These are phyloP conservation scores for Gasterosteus aculeatus DNA, from an alignment of 2,113 vertebrate species.

Conservation along the genomic window DNA sequence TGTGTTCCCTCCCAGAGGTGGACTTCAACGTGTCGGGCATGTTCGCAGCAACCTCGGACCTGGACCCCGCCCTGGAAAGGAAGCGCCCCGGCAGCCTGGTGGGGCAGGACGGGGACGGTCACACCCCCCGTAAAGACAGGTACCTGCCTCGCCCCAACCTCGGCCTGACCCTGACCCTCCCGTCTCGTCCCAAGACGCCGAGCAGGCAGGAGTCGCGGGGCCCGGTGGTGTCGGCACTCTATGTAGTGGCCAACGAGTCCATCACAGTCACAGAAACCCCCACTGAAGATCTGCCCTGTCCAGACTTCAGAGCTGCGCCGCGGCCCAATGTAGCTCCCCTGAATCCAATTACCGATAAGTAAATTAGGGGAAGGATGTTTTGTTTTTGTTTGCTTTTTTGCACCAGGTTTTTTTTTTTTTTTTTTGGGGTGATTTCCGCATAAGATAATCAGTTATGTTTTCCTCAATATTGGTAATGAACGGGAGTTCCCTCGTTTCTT, in stretches of 20 bases:
- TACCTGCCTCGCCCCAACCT: constrained; percentile 82
- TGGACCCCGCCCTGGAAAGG: constrained; percentile 86
- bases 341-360: constrained; percentile 18
- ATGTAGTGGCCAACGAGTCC: constrained; percentile 81
- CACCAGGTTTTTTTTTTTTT: constrained; percentile 45
- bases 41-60: constrained; percentile 83
- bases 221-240: constrained; percentile 76
- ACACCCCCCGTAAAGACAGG: constrained; percentile 93
- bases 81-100: constrained; percentile 91
- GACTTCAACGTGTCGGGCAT: constrained; percentile 98
- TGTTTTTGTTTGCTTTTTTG: constrained; percentile 33
- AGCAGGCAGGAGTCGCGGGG: constrained; percentile 78
- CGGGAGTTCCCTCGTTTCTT: constrained; percentile 21
- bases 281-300: constrained; percentile 73
- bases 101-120: constrained; percentile 88
- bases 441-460: constrained; percentile 44
- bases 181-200: constrained; percentile 70
- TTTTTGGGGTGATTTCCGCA: constrained; percentile 23
- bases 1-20: constrained; percentile 82
- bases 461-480: constrained; percentile 35
- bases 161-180: constrained; percentile 72
- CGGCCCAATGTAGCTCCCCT: constrained; percentile 45
- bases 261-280: constrained; percentile 79
- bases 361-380: constrained; percentile 52
- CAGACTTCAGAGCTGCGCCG: constrained; percentile 66